Evolutionary conservation across 2,113 vertebrate genomes (phyloP), one percentile per base, ranked within the genome.

Genomic region (Neogale vison): DNA sequence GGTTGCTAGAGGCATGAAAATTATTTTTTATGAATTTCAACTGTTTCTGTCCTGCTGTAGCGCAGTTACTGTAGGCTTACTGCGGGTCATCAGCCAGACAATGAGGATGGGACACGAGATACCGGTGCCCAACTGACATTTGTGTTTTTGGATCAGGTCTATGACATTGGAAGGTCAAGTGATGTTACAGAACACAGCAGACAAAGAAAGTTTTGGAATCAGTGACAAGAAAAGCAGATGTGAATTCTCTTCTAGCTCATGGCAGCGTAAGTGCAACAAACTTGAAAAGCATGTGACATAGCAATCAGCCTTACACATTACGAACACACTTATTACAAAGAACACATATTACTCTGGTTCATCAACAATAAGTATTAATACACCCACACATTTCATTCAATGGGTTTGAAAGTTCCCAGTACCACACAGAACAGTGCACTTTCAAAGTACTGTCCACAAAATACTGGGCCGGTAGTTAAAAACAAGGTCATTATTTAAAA

Each of bases 131-230:
- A 57, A 11, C 1, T 21, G 88, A 45, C 39, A 57, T 59, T 52
- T 72, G 57, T 24, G 29, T 36, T 74, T 88, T 69, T 31, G 57
- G 50, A 81, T 65, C 82, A 42, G 1, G 52, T 15, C 26, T n/a
- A 14, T 29, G 55, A 95, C 11, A 80, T 3, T 7, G 17, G 71
- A 74, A 42, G 9, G 63, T 88, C 81, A 93, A 50, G 79, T 45
- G 42, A 89, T 57, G 29, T 72, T 63, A 95, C 6, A 63, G 23
- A 90, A 93, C 31, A 45, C 26, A 36, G 24, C 13, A 3, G 34
- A 55, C 79, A 50, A 94, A 80, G 76, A 55, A 92, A 93, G 42
- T 74, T 90, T 31, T 82, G 31, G 42, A 87, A 90, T 9, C 65
- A 26, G 39, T 77, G 76, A 86, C 88, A 93, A 82, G 45, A 74